Base-by-base conservation (phyloP, 2,113 vertebrate species). In the Oryzias javanicus region DNA sequence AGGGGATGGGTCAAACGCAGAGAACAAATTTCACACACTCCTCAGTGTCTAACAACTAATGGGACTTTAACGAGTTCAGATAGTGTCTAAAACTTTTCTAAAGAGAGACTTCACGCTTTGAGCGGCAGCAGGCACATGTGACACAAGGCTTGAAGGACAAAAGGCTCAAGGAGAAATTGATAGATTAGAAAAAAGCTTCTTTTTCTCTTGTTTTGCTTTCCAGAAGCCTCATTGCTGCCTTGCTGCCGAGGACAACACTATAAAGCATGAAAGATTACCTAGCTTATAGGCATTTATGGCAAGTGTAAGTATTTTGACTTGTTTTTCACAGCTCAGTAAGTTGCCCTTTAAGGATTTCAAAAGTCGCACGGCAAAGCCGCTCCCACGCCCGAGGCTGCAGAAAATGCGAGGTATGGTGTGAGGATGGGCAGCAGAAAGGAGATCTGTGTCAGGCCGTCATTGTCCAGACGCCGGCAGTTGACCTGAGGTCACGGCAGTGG, bases 181-280 rank as follows among this genome's bases (percentile, higher is more conserved):
- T 85, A 75, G 79, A 90, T 88, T 88, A 81, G 57, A 80, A 85
- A 90, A 85, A 62, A 47, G 19, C 78, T 84, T 74, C 83, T 90
- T 89, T 88, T 75, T 84, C 84, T 88, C 86, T 86, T 86, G 81
- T 86, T 88, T 89, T 78, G 55, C 74, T 70, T 80, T 88, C 86
- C 87, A 78, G 74, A 75, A 24, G 68, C 74, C 50, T 80, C 76
- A 78, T 79, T 59, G 69, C 69, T 76, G 47, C 68, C 6, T 10
- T 65, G 76, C 82, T 66, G 60, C 71, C 3, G 29, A 49, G 67
- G 73, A 88, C 81, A 81, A 77, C 81, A 80, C 86, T 87, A 88
- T 83, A 85, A 86, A 89, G 77, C 79, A 79, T 85, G 83, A 87
- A 85, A 81, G 84, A 86, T 84, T 83, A 78, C 74, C 62, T 59